Evolutionary conservation across 64 coral and sea anemone genomes (phyloP).

Genomic region (Trachythela sp.): DNA sequence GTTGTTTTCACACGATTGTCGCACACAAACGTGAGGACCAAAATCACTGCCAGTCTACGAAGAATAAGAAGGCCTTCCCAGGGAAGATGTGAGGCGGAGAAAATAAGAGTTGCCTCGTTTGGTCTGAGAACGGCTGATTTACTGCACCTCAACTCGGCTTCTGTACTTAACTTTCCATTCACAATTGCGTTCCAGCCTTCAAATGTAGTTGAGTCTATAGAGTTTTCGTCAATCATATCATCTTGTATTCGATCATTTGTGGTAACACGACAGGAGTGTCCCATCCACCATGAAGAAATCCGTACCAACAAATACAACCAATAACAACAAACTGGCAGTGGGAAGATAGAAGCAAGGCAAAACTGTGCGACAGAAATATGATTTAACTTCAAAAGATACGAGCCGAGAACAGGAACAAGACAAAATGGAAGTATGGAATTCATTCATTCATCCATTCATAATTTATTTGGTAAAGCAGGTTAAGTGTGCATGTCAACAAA

Average conservation of each 20-base stretch:
- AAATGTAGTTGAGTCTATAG: no score
- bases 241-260: neutral
- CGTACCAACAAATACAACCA: neutral
- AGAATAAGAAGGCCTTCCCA: neutral
- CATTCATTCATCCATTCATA: no score
- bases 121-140: conserved; percentile 2
- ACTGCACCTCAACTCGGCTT: no score
- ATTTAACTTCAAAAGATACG: neutral
- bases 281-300: neutral
- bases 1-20: neutral
- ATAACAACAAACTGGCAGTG: neutral
- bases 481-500: no score
- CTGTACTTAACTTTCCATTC: neutral
- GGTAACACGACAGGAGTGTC: neutral
- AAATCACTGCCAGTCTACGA: neutral
- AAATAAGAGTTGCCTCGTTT: neutral
- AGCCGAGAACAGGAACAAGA: neutral
- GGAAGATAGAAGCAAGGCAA: neutral
- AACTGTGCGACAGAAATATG: neutral
- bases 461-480: no score
- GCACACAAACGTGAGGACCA: neutral
- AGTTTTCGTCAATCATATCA: neutral
- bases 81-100: neutral
- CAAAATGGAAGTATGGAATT: neutral
- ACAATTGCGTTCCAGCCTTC: no score